A percentile compares a stretch with the other conserved stretches of the same genome.
These are phyloP conservation scores for Athene cunicularia DNA, from an alignment of 2,113 vertebrate genomes.

Conservation along the genomic window DNA sequence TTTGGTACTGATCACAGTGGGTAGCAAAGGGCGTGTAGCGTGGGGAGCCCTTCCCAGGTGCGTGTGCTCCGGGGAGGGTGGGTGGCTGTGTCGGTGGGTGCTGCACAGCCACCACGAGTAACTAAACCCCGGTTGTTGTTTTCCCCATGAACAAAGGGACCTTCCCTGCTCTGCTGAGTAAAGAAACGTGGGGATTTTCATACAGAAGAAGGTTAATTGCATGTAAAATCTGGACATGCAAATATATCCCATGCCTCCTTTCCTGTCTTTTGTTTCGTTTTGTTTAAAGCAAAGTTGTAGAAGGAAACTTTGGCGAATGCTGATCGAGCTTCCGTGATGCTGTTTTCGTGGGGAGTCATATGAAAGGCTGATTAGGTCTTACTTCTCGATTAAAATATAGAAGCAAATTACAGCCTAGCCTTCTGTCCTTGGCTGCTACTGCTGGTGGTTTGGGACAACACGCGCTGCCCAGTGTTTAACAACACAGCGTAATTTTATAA, in stretches of 20 bases:
- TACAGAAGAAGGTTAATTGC: not conserved
- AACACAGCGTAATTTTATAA: accelerated
- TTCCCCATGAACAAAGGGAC: not conserved
- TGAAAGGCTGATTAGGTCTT: not conserved
- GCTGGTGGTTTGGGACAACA: not conserved
- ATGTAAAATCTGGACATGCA: not conserved
- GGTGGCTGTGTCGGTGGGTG: not conserved
- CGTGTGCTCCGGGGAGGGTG: accelerated
- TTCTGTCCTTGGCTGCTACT: not conserved
- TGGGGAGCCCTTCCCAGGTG: not conserved
- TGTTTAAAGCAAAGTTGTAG: not conserved
- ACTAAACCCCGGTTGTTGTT: not conserved
- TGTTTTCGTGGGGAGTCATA: not conserved
- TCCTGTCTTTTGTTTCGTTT: not conserved
- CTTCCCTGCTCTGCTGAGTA: not conserved
- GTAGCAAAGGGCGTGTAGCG: not conserved
- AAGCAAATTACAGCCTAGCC: not conserved
- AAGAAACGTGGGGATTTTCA: not conserved
- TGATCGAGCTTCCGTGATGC: not conserved
- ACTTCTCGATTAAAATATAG: not conserved
- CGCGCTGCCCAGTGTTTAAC: accelerated
- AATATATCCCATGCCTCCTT: not conserved
- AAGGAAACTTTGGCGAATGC: not conserved
- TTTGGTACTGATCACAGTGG: not conserved
- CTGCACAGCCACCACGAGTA: accelerated